Evolutionary conservation across 1,140 invertebrate genomes (phyloP).

Genomic region (Cydia strobilella): DNA sequence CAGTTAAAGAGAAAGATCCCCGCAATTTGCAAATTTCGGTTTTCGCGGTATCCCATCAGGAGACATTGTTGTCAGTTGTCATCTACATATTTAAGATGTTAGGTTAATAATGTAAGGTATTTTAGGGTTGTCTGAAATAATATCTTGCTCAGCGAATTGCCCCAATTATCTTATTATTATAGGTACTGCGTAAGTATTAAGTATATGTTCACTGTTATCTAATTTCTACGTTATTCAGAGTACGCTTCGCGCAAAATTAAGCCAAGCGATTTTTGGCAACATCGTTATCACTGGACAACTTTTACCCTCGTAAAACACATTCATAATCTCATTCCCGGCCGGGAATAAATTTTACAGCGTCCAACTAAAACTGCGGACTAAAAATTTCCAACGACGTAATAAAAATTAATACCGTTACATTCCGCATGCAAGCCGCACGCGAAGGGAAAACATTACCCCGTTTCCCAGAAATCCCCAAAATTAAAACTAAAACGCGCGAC

Average conservation of each 20-base stretch:
- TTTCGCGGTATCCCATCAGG: too few species aligned
- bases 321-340: conserved; percentile 6
- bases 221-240: background rate
- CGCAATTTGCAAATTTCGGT: too few species aligned
- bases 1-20: too few species aligned
- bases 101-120: too few species aligned
- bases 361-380: conserved; percentile 10
- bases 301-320: conserved; percentile 11
- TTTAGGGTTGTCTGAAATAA: too few species aligned
- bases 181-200: background rate
- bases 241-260: background rate
- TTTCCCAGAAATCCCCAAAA: conserved; percentile 62
- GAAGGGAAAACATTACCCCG: conserved; percentile 47
- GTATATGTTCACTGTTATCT: background rate
- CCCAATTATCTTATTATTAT: too few species aligned
- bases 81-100: too few species aligned
- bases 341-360: conserved; percentile 5
- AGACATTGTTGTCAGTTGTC: too few species aligned
- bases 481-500: conserved; percentile 77
- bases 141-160: too few species aligned
- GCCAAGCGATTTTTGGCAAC: conserved; percentile 4
- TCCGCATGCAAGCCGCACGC: conserved; percentile 30
- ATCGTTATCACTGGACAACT: background rate
- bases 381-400: conserved; percentile 24
- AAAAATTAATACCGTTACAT: conserved; percentile 30